A percentile compares a stretch with the other conserved stretches of the same genome.
phyloP scores from a whole-genome alignment of 2,113 vertebrate genomes.

The Lathamus discolor region DNA sequence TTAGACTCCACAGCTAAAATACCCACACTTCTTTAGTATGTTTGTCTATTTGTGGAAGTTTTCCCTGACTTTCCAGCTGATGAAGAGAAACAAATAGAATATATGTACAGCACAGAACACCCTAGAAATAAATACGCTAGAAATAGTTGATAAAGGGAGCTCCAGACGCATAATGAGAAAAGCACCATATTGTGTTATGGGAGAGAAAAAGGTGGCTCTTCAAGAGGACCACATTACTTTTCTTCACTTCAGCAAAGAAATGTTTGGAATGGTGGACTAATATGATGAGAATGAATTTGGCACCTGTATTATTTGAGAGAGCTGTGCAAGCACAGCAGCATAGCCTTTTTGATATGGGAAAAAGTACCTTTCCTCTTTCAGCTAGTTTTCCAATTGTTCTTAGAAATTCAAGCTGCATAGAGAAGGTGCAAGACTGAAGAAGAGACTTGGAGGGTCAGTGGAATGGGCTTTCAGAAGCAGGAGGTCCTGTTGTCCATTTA shows the following conservation, averaged over 20 bases:
- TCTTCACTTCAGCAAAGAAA: not conserved
- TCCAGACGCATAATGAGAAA: not conserved
- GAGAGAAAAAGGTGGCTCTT: not conserved
- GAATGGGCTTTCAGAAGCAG: not conserved
- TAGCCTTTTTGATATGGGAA: not conserved
- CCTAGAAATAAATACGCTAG: not conserved
- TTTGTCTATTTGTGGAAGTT: not conserved
- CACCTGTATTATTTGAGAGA: not conserved
- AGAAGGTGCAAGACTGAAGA: not conserved
- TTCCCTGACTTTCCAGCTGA: not conserved
- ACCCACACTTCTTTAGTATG: not conserved
- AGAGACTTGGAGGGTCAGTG: not conserved
- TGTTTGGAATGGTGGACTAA: not conserved
- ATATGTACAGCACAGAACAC: not conserved
- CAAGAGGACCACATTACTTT: not conserved
- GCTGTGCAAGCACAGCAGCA: not conserved
- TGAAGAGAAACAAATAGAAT: not conserved
- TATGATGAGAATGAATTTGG: not conserved
- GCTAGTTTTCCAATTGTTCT: accelerated
- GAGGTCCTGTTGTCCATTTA: not conserved
- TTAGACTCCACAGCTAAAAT: not conserved
- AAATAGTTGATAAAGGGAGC: not conserved
- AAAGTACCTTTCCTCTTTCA: not conserved
- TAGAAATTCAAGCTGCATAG: not conserved
- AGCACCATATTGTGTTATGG: not conserved